Conservation (phyloP, 2,113 vertebrate species). For the Glaucidium brasilianum region DNA sequence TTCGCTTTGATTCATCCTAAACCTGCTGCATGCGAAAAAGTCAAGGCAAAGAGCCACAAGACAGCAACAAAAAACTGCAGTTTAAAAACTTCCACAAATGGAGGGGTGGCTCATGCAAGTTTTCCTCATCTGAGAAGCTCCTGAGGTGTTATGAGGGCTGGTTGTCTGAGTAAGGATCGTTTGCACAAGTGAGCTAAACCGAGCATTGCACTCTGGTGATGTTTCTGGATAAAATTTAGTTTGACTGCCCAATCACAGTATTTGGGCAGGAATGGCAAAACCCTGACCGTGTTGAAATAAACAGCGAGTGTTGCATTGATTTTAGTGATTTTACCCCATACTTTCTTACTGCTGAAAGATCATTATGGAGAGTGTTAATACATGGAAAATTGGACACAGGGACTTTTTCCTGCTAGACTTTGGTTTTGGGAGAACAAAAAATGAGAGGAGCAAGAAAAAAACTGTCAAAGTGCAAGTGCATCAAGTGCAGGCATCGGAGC, state of each 20-base stretch:
- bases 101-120: background rate
- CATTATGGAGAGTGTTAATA: background rate
- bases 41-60: background rate
- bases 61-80: background rate
- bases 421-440: background rate
- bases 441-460: background rate
- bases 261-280: background rate
- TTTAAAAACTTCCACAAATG: background rate
- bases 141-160: background rate
- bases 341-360: background rate
- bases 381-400: background rate
- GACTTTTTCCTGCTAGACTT: background rate
- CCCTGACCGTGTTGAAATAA: background rate
- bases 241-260: background rate
- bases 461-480: slow-evolving; percentile 38
- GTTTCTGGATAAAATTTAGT: background rate
- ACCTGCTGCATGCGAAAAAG: background rate
- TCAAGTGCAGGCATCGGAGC: slow-evolving; percentile 17
- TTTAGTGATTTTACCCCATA: background rate
- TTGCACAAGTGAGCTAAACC: background rate
- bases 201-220: background rate
- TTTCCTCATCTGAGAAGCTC: background rate
- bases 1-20: background rate
- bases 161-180: background rate
- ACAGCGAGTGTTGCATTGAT: background rate